Conservation (phyloP, 30 jellyfish, hydroid and myxozoan species). For the Cassiopea xamachana region DNA sequence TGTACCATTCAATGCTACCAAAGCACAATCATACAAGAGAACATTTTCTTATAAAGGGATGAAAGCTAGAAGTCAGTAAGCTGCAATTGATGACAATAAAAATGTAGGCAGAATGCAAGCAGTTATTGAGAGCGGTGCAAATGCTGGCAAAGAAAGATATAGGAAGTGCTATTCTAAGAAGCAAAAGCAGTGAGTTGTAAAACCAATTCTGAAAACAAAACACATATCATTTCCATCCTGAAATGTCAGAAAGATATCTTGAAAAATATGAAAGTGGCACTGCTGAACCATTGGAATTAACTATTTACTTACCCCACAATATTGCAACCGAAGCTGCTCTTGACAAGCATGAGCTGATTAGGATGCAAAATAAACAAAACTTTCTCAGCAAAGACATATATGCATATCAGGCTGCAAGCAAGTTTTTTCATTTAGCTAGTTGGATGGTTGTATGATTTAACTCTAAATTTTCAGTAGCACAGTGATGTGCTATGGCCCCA, state of each 20-base stretch:
- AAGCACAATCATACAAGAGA: constrained; percentile 45
- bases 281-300: not conserved
- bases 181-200: constrained; percentile 30
- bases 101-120: constrained; percentile 40
- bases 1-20: constrained; percentile 44
- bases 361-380: not conserved
- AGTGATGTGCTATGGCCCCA: not conserved
- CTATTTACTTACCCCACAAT: not conserved
- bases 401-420: not conserved
- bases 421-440: not conserved
- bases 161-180: constrained; percentile 5
- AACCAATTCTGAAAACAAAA: not conserved
- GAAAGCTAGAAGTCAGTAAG: constrained; percentile 54
- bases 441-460: not conserved
- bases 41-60: constrained; percentile 52
- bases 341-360: constrained; percentile 11
- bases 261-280: constrained; percentile 20
- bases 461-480: not conserved
- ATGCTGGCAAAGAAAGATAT: constrained; percentile 2
- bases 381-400: not conserved
- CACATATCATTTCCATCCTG: not conserved
- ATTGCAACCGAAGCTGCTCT: constrained; percentile 16
- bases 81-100: constrained; percentile 31
- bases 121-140: constrained; percentile 32
- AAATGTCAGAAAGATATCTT: not conserved